phyloP scores from a whole-genome alignment of 2,888 invertebrate genomes.

The Drosophila neutralis region DNA sequence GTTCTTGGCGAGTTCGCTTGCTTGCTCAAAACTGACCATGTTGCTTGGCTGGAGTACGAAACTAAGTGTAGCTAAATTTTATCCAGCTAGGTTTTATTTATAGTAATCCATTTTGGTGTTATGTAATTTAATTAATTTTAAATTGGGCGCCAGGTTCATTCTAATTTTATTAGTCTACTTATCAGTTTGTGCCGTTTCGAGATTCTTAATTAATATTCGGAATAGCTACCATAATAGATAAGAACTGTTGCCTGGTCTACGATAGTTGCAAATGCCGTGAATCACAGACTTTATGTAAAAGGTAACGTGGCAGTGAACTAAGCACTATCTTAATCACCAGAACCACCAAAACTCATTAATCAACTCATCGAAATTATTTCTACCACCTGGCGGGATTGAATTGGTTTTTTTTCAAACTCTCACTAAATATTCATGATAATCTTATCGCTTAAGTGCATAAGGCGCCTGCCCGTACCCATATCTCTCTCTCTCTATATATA shows the following conservation, averaged over 20 bases:
- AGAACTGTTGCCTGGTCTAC: constrained; percentile 6
- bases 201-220: constrained; percentile 51
- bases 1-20: constrained; percentile 87
- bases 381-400: constrained; percentile 20
- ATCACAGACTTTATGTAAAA: constrained; percentile 23
- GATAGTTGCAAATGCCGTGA: constrained; percentile 27
- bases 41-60: constrained; percentile 35
- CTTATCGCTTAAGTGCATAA: constrained; percentile 59
- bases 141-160: constrained; percentile 25
- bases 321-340: not conserved
- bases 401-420: constrained; percentile 27
- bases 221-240: constrained; percentile 41
- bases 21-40: constrained; percentile 85
- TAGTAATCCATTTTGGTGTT: constrained; percentile 17
- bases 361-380: constrained; percentile 30
- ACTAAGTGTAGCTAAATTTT: constrained; percentile 13
- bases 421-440: constrained; percentile 55
- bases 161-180: constrained; percentile 6
- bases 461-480: constrained; percentile 41
- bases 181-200: constrained; percentile 9
- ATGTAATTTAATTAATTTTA: constrained; percentile 53
- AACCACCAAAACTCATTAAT: constrained; percentile 19
- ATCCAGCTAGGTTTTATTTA: constrained; percentile 36
- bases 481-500: not conserved
- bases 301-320: constrained; percentile 24